These are phyloP conservation scores for Watsonalla binaria DNA, from an alignment of 2,888 invertebrate genomes.

Conservation along the genomic window DNA sequence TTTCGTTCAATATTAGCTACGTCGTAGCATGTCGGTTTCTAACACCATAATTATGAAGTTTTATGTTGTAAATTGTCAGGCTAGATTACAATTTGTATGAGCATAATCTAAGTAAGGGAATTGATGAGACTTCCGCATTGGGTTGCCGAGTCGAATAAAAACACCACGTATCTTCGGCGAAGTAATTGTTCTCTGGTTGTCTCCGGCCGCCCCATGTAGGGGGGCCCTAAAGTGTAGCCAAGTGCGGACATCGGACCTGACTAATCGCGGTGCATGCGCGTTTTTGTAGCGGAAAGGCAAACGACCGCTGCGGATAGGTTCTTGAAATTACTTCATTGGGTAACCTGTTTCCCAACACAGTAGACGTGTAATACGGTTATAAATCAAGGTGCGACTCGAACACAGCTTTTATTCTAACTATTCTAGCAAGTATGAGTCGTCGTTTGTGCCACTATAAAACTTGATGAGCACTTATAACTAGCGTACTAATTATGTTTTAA, in stretches of 20 bases:
- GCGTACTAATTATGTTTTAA: slow-evolving; percentile 37
- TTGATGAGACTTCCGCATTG: not conserved
- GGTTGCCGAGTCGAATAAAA: not conserved
- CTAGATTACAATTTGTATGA: too few relatives aligned
- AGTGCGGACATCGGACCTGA: slow-evolving; percentile 42
- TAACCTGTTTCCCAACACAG: slow-evolving; percentile 64
- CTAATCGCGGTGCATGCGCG: slow-evolving; percentile 48
- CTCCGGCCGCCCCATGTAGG: slow-evolving; percentile 2
- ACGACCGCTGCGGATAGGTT: slow-evolving; percentile 63
- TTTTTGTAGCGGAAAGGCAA: slow-evolving; percentile 64
- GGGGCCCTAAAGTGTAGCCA: slow-evolving; percentile 5
- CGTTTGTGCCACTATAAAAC: slow-evolving; percentile 21
- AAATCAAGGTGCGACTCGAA: slow-evolving; percentile 50
- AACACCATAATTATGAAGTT: slow-evolving; percentile 33
- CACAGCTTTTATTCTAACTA: slow-evolving; percentile 36
- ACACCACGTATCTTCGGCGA: not conserved
- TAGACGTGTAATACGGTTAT: slow-evolving; percentile 57
- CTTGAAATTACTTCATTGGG: slow-evolving; percentile 72
- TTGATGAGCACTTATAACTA: slow-evolving; percentile 11
- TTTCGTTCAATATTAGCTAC: not conserved
- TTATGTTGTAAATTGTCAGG: too few relatives aligned
- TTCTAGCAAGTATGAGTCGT: slow-evolving; percentile 23
- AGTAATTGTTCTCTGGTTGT: not conserved
- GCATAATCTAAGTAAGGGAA: slow-evolving; percentile 2
- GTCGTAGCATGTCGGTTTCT: slow-evolving; percentile 26